Conservation (phyloP, 2,113 vertebrate genomes). For the Otocyon megalotis region DNA sequence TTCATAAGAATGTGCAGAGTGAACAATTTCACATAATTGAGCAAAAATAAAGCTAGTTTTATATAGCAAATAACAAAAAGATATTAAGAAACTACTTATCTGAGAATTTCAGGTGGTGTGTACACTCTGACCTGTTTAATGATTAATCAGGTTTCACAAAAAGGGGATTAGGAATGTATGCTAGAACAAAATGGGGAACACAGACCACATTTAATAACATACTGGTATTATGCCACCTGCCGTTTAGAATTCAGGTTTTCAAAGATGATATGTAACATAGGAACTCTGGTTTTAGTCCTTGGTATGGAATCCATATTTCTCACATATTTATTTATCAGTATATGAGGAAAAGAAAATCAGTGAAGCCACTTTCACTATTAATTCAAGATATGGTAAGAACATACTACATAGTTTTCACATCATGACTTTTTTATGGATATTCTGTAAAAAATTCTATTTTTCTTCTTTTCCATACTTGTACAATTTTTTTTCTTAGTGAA, state of each 20-base stretch:
- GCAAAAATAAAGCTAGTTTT: conserved; percentile 33
- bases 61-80: conserved; percentile 23
- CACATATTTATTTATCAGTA: background rate
- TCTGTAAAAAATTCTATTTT: background rate
- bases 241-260: conserved; percentile 22
- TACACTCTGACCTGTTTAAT: conserved; percentile 57
- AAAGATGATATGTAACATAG: background rate
- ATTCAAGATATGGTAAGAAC: background rate
- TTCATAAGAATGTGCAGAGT: background rate
- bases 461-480: background rate
- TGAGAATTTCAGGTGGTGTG: conserved; percentile 31
- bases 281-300: background rate
- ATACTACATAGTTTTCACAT: background rate
- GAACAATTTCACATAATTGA: background rate
- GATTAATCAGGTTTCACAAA: conserved; percentile 58
- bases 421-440: background rate
- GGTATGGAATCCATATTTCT: background rate
- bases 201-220: background rate
- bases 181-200: background rate
- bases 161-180: conserved; percentile 1
- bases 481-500: background rate
- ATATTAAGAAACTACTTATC: conserved; percentile 59
- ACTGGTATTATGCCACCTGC: background rate
- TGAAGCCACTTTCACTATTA: background rate
- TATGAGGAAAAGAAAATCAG: background rate